phyloP scores from a whole-genome alignment of 2,888 invertebrate species.

The Chaetoderma sp. region DNA sequence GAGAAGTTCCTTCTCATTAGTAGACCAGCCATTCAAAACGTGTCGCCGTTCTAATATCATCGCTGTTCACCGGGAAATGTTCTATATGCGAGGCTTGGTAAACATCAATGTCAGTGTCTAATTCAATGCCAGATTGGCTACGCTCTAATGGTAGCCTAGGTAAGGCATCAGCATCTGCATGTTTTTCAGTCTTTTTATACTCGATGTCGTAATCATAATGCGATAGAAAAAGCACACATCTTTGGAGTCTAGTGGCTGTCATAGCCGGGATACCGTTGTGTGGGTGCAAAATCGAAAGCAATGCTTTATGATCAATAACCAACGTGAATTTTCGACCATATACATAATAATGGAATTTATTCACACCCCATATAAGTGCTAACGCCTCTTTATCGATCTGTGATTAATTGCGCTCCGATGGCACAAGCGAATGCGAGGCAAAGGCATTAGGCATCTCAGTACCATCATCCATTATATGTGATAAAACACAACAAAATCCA shows the following conservation, averaged over 20 bases:
- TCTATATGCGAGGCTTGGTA: no score
- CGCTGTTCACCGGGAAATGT: no score
- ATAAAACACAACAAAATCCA: slow-evolving; percentile 17
- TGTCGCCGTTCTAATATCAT: no score
- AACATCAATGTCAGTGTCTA: no score
- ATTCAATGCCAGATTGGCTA: no score
- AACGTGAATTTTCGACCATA: slow-evolving; percentile 56
- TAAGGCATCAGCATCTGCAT: not conserved
- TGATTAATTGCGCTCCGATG: slow-evolving; percentile 45
- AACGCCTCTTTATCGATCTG: slow-evolving; percentile 66
- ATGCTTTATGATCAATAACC: not conserved
- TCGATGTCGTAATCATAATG: not conserved
- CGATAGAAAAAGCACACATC: not conserved
- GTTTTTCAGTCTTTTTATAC: not conserved
- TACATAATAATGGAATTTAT: slow-evolving; percentile 34
- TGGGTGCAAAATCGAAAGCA: slow-evolving; percentile 10
- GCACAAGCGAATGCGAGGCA: slow-evolving; percentile 12
- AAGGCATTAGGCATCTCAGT: slow-evolving; percentile 6
- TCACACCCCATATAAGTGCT: slow-evolving; percentile 31
- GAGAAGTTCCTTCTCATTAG: no score
- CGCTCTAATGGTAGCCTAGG: not conserved
- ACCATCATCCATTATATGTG: slow-evolving; percentile 13
- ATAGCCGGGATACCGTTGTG: not conserved
- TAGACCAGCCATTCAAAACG: no score
- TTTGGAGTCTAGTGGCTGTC: not conserved